A percentile compares a stretch with the other conserved stretches of the same genome.
These are phyloP conservation scores for Alauda arvensis DNA, from an alignment of 2,797 vertebrate genomes.

Conservation along the genomic window DNA sequence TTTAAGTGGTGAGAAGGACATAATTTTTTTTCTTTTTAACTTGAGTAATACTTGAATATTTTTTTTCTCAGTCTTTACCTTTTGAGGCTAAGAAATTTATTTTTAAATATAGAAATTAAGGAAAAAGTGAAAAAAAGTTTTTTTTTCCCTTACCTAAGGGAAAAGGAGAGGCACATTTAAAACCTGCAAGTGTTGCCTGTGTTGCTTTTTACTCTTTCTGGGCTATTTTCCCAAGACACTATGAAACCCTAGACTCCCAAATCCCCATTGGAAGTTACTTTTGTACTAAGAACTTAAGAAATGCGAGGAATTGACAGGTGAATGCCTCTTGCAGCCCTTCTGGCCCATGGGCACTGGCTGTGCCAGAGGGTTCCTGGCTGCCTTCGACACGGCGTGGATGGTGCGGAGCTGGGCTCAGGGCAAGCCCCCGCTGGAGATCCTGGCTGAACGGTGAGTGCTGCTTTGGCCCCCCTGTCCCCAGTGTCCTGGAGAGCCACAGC, in stretches of 20 bases:
- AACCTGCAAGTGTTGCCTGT: neutral
- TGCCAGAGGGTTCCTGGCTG: constrained; percentile 93
- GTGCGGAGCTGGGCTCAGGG: constrained; percentile 91
- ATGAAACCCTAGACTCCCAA: neutral
- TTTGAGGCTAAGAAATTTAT: neutral
- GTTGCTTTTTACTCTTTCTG: neutral
- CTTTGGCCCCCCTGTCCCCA: neutral
- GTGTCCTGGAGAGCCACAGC: neutral
- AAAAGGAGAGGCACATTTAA: neutral
- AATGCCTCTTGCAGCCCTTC: constrained; percentile 83
- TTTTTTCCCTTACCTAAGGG: neutral
- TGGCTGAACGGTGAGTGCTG: constrained; percentile 87
- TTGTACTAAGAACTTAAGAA: neutral
- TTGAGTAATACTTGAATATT: neutral
- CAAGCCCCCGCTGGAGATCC: constrained; percentile 81
- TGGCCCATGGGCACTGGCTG: constrained; percentile 99
- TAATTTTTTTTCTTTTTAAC: accelerated
- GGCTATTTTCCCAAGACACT: neutral
- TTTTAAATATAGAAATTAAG: neutral
- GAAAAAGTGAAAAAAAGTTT: neutral
- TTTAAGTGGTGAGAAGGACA: neutral
- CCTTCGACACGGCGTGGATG: constrained; percentile 96
- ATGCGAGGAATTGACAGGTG: neutral
- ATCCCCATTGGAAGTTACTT: neutral
- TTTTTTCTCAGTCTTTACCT: neutral